Conservation (phyloP, 1,140 invertebrate genomes). For the Heliconius congener region DNA sequence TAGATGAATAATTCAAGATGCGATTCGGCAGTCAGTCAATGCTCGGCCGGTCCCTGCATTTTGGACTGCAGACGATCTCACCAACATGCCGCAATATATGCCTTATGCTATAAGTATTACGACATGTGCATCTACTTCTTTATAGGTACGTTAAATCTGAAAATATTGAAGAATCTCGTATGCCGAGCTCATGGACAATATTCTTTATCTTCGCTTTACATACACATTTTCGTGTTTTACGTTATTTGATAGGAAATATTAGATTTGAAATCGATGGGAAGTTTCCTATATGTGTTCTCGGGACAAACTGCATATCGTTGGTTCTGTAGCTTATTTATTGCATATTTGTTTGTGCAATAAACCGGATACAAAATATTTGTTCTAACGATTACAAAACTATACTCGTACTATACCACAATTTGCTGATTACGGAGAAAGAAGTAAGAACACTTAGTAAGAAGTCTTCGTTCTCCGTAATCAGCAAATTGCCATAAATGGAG, state of each 20-base stretch:
- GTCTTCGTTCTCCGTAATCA: too few relatives aligned
- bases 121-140: slow-evolving; percentile 18
- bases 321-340: slow-evolving; percentile 8
- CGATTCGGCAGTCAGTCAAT: slow-evolving; percentile 69
- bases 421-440: too few relatives aligned
- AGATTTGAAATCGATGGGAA: slow-evolving; percentile 32
- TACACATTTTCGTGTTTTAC: slow-evolving; percentile 45
- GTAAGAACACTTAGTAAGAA: too few relatives aligned
- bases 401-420: too few relatives aligned
- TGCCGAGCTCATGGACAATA: slow-evolving; percentile 53
- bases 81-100: slow-evolving; percentile 20
- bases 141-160: slow-evolving; percentile 62
- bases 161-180: slow-evolving; percentile 57
- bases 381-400: background rate
- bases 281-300: slow-evolving; percentile 17
- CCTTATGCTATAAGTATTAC: slow-evolving; percentile 22
- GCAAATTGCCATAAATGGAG: too few relatives aligned
- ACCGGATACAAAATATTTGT: background rate
- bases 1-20: slow-evolving; percentile 73
- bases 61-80: slow-evolving; percentile 30
- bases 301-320: slow-evolving; percentile 6
- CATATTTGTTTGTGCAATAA: slow-evolving; percentile 1
- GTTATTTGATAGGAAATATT: slow-evolving; percentile 41
- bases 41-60: slow-evolving; percentile 56
- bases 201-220: slow-evolving; percentile 51